Percentiles rank a stretch among this genome's conserved stretches.
phyloP scores from a whole-genome alignment of 2,797 vertebrate species.

The Falco biarmicus region DNA sequence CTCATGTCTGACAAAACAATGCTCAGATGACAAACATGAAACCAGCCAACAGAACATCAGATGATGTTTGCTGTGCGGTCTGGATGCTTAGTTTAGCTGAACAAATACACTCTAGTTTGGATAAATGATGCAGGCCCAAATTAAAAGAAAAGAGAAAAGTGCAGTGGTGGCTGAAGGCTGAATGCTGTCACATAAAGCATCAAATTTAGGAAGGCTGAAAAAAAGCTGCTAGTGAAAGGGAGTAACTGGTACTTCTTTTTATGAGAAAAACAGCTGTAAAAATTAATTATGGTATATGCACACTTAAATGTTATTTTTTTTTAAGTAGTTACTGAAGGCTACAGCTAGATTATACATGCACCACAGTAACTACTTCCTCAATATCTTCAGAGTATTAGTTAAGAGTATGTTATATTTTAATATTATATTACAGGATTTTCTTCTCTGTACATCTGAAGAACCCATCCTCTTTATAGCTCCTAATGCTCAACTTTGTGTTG shows the following conservation, averaged over 20 bases:
- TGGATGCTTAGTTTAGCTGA: slow-evolving; percentile 34
- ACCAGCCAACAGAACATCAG: neutral
- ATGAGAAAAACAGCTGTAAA: slow-evolving; percentile 6
- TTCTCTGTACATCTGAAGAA: neutral
- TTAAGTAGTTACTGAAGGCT: neutral
- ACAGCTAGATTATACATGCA: neutral
- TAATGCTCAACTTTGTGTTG: neutral
- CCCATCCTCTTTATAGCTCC: neutral
- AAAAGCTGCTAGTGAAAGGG: neutral
- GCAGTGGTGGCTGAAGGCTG: neutral
- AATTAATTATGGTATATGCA: neutral
- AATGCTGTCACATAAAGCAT: neutral
- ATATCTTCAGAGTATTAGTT: neutral
- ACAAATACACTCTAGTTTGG: neutral
- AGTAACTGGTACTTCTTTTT: neutral
- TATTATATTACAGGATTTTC: neutral
- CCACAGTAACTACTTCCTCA: neutral
- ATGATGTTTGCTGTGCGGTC: neutral
- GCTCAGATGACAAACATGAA: slow-evolving; percentile 9
- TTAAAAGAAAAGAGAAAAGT: slow-evolving; percentile 14
- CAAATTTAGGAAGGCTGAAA: slow-evolving; percentile 6
- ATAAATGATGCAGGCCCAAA: slow-evolving; percentile 16
- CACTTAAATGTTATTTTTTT: neutral
- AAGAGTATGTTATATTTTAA: neutral
- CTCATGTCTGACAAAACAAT: neutral